These are phyloP conservation scores for Mormyrus iriodes DNA, from an alignment of 2,113 vertebrate species.

Conservation along the genomic window DNA sequence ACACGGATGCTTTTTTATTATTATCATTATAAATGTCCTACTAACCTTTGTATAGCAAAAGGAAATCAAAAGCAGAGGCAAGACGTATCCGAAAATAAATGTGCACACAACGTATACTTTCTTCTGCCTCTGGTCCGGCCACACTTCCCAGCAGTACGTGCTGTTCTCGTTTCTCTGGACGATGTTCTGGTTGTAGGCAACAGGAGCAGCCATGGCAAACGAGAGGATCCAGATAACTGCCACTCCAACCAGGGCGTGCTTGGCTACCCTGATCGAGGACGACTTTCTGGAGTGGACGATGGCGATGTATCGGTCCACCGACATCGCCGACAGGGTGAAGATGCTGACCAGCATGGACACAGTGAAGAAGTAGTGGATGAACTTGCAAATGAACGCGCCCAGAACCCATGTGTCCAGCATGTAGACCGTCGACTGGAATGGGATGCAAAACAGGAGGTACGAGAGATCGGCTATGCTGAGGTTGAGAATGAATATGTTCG, in stretches of 20 bases:
- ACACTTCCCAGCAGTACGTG: constrained; percentile 92
- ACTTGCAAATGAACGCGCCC: constrained; percentile 91
- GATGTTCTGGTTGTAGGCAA: constrained; percentile 83
- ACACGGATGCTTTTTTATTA: background rate
- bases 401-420: constrained; percentile 84
- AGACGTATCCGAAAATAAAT: constrained; percentile 86
- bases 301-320: constrained; percentile 92
- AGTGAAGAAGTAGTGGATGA: constrained; percentile 91
- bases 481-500: constrained; percentile 92
- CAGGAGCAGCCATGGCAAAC: constrained; percentile 80
- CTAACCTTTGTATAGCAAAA: constrained; percentile 97
- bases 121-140: constrained; percentile 73
- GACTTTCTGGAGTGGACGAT: constrained; percentile 92
- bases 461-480: constrained; percentile 90
- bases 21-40: background rate
- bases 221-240: constrained; percentile 84
- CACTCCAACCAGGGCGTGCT: constrained; percentile 75
- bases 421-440: constrained; percentile 90
- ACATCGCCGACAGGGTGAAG: constrained; percentile 92
- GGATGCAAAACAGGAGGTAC: constrained; percentile 93
- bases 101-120: constrained; percentile 86
- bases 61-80: constrained; percentile 86
- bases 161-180: constrained; percentile 66
- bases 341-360: constrained; percentile 97
- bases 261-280: constrained; percentile 72